Percentiles rank a stretch among this genome's conserved stretches.
Evolutionary conservation across 2,797 vertebrate genomes (phyloP).

Genomic region (Tenualosa ilisha): DNA sequence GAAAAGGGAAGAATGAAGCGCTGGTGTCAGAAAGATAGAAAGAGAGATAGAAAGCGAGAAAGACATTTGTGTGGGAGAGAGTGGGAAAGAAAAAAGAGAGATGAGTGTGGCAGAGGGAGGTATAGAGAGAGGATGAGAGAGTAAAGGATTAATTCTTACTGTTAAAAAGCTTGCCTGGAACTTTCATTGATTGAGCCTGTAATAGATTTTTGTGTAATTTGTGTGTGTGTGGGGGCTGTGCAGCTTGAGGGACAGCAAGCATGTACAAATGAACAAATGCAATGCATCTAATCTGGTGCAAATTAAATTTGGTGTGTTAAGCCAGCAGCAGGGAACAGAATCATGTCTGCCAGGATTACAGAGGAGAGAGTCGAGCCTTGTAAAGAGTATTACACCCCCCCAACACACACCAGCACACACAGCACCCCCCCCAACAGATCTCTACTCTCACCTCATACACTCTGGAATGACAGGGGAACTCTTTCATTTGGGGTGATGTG

Average conservation of each 20-base stretch:
- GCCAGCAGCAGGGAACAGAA: not conserved
- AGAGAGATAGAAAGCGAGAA: not conserved
- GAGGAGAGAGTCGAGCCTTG: not conserved
- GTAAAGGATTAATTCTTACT: not conserved
- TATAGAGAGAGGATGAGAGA: not conserved
- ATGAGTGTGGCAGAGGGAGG: not conserved
- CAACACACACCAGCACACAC: not conserved
- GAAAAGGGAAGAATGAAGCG: not conserved
- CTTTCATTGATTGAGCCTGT: constrained; percentile 28
- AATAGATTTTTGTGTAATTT: constrained; percentile 26
- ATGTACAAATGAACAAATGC: not conserved
- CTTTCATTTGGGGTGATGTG: not conserved
- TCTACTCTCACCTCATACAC: not conserved
- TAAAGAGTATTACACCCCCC: not conserved
- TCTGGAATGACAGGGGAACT: not conserved
- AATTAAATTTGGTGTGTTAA: constrained; percentile 12
- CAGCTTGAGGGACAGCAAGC: not conserved
- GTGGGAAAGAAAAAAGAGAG: not conserved
- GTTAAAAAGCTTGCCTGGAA: not conserved
- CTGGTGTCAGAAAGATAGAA: not conserved
- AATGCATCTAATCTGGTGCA: not conserved
- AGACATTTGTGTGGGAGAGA: not conserved
- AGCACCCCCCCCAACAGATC: not conserved
- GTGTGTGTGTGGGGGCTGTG: constrained; percentile 1
- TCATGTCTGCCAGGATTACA: not conserved